These are phyloP conservation scores for Phocides pigmalion DNA, from an alignment of 1,140 invertebrate species.

Conservation along the genomic window DNA sequence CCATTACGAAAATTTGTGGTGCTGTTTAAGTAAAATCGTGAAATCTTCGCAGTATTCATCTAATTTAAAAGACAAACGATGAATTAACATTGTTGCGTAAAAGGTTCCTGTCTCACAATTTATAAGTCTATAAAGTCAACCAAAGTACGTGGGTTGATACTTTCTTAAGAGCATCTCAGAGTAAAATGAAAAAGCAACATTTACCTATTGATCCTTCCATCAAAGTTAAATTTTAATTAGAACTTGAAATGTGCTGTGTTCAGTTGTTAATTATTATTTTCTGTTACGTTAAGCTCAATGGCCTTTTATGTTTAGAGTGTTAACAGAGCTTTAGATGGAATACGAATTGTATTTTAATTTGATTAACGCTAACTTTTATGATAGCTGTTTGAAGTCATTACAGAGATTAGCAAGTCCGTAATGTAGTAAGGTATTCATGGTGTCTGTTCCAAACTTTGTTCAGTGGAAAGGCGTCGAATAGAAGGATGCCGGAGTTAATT, in stretches of 20 bases:
- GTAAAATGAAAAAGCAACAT: conserved; percentile 71
- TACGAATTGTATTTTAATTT: conserved; percentile 28
- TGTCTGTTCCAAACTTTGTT: conserved; percentile 61
- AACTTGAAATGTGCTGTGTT: conserved; percentile 50
- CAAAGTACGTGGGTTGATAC: conserved; percentile 10
- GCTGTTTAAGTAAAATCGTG: background rate
- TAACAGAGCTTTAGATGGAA: background rate
- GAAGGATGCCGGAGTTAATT: conserved; percentile 70
- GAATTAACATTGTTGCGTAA: conserved; percentile 12
- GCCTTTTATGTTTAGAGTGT: conserved; percentile 17
- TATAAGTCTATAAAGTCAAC: conserved; percentile 20
- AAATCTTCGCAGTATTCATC: too few species aligned
- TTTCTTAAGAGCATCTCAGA: conserved; percentile 44
- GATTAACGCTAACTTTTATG: conserved; percentile 29
- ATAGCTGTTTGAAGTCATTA: conserved; percentile 32
- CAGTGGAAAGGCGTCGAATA: conserved; percentile 62
- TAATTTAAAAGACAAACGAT: conserved; percentile 6
- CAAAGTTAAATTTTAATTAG: conserved; percentile 70
- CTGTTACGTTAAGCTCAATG: conserved; percentile 13
- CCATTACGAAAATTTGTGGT: background rate
- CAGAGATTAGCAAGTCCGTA: conserved; percentile 31
- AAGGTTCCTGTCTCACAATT: conserved; percentile 2
- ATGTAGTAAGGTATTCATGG: conserved; percentile 39
- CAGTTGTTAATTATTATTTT: conserved; percentile 27
- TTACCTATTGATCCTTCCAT: conserved; percentile 56